Base-by-base conservation (phyloP, 2,888 invertebrate species). In the Eumerus sabulonum region DNA sequence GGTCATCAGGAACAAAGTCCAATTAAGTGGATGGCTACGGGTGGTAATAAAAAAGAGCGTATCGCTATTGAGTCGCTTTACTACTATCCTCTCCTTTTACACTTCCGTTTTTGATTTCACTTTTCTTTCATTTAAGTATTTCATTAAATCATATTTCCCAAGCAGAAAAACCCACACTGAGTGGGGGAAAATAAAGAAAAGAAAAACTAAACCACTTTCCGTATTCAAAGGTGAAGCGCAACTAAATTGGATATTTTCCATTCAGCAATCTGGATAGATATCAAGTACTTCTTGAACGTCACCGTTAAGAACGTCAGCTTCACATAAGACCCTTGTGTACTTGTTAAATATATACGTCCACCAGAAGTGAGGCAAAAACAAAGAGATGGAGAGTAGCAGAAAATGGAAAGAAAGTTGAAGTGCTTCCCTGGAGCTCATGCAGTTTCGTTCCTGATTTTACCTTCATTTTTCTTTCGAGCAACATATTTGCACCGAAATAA, bases 121-220 rank as follows among this genome's bases (percentile, higher is more conserved):
- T 27, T 27, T 27, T 27, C 27, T 27, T 27, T 27, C 27, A 27
- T 72, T 51, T 53, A 54, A 73, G 60, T 60, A 54, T 27, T 27
- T 27, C 67, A 74, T 74, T 74, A 74, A 74, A 76, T 76, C 57
- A 76, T 76, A 76, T 76, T 70, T 73, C 47, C 19, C 62, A 50
- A 62, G 63, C 56, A 76, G 63, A 70, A 76, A 66, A 76, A 57
- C 57, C 56, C 50, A 57, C 38, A 12, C 1, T 40, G 16, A 50
- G 14, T n/a, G n/a, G 14, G 17, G 35, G 2, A 16, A 27, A 40
- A 9, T 18, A 17, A 0, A 17, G 27, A 40, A 9, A 38, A 17
- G 0, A 17, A 40, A 1, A 27, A 16, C 14, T 1, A 38, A 57
- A 57, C 47, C 53, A 35, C 19, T 64, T 27, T 47, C 27, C 48